Base-by-base conservation (phyloP, 2,888 invertebrate genomes). In the Euplagia quadripunctaria region DNA sequence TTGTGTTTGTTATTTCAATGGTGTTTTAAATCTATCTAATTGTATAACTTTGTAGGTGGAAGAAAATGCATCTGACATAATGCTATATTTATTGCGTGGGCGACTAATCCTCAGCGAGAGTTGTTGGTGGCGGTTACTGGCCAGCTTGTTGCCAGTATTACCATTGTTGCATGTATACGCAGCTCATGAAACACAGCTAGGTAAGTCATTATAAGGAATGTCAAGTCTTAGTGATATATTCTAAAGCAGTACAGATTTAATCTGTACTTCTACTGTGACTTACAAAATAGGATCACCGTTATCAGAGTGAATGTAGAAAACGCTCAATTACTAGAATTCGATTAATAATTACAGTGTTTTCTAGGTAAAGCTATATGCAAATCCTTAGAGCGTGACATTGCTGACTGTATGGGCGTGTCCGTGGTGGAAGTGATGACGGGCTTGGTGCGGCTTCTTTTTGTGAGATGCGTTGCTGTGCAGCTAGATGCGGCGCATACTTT, bases 311-410 rank as follows among this genome's bases (percentile, higher is more conserved):
- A 31, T 31, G 31, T 31, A 1, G 31, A 31, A 31, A 31, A 31
- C 1, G 31, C 31, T 31, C 31, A 31, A 31, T 31, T 31, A 31
- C 31, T 31, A 31, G 31, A 31, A 31, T 31, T 31, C 31, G 43
- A 16, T 51, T 51, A n/a, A 20, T n/a, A 20, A 7, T 58, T 58
- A 58, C 55, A 43, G 11, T 43, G 7, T 1, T 20, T 91, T 74
- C 80, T 96, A 89, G 97, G 97, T 0, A 96, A 97, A 88, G 96
- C 97, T 3, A 93, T 97, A 68, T 94, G 97, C 77, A 96, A 96
- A 85, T 96, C 97, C 42, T 89, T 97, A 20, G 97, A 97, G 88
- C 96, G 96, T 0, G 97, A 97, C 79, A 95, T 97, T 85, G 97
- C 97, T 1, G 93, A 95, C 66, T 94, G 96, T 75, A 96, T 97